Evolutionary conservation across 2,797 vertebrate genomes (phyloP), one percentile per base, ranked within the genome.

Genomic region (Rhinatrema bivittatum): DNA sequence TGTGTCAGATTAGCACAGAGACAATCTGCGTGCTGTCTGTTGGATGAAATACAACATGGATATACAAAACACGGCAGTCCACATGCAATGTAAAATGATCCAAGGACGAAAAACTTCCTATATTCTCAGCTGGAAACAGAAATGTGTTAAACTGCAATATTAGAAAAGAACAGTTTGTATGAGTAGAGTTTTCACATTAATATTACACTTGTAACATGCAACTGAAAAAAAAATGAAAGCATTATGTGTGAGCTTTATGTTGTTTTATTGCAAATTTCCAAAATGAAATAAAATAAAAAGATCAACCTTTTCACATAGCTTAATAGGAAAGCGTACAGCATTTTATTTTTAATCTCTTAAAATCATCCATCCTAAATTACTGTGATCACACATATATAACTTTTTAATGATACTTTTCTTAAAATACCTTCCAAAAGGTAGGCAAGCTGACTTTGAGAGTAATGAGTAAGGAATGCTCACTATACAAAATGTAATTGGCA

Each of bases 391-490:
- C 7, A 16, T 13, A 16, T 20, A 21, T 0, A 1, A 4, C 10
- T 19, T 50, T 47, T 32, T 6, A 20, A 31, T 45, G 21, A 17
- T 3, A 29, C 3, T 16, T 21, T 40, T 28, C 5, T 19, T 27
- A 14, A 5, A 3, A 2, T 16, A 0, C 48, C 44, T 42, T 35
- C 0, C 50, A 20, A 32, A 28, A 46, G 9, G 41, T 34, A 43
- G 46, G 10, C 10, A 31, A 24, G n/a, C 36, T 29, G 14, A 11
- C 26, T 60, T 47, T 32, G 27, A 50, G 22, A 13, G 17, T 32
- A 40, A 34, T 24, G 47, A 33, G 24, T 3, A 18, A 15, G 14
- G 34, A 33, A 36, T 34, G 32, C 5, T 24, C 16, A 20, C 10
- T 6, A 17, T 3, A 2, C 13, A 42, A 59, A 53, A 51, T 8